Conservation (phyloP, 2,888 invertebrate species). For the Hypercompe scribonia region DNA sequence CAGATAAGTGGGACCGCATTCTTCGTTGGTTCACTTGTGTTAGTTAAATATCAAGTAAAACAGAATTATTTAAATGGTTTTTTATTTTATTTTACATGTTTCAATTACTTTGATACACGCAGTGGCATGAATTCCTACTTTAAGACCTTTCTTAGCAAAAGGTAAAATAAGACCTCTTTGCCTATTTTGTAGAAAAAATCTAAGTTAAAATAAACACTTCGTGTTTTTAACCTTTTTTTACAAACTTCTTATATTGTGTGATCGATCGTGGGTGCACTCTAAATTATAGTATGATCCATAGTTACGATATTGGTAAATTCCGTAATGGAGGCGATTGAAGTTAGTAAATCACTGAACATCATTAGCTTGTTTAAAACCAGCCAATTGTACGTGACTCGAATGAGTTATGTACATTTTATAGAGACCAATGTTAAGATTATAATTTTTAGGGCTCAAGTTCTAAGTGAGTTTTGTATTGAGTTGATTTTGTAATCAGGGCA, state of each 20-base stretch:
- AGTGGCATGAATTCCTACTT: background rate
- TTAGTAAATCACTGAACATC: slow-evolving; percentile 52
- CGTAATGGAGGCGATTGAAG: slow-evolving; percentile 46
- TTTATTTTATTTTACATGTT: background rate
- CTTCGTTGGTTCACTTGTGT: background rate
- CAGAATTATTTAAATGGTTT: background rate
- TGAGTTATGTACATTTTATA: background rate
- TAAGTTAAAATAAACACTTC: too few relatives aligned
- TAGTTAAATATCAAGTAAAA: background rate
- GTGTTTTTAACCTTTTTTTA: too few relatives aligned
- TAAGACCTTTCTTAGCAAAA: too few relatives aligned
- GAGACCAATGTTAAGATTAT: background rate
- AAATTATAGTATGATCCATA: slow-evolving; percentile 33
- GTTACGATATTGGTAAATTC: slow-evolving; percentile 34
- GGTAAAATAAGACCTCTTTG: too few relatives aligned
- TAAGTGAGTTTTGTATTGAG: too few relatives aligned
- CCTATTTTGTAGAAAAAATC: too few relatives aligned
- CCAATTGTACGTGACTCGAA: slow-evolving; percentile 42
- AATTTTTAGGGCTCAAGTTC: background rate
- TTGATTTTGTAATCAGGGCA: background rate
- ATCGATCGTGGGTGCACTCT: slow-evolving; percentile 28
- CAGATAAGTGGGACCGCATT: slow-evolving; percentile 3
- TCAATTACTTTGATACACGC: slow-evolving; percentile 4
- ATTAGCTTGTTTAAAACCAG: slow-evolving; percentile 52
- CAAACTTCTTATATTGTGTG: too few relatives aligned